A percentile compares a stretch with the other conserved stretches of the same genome.
Conservation (phyloP, 2,797 vertebrate species). For the Darevskia nairensis region DNA sequence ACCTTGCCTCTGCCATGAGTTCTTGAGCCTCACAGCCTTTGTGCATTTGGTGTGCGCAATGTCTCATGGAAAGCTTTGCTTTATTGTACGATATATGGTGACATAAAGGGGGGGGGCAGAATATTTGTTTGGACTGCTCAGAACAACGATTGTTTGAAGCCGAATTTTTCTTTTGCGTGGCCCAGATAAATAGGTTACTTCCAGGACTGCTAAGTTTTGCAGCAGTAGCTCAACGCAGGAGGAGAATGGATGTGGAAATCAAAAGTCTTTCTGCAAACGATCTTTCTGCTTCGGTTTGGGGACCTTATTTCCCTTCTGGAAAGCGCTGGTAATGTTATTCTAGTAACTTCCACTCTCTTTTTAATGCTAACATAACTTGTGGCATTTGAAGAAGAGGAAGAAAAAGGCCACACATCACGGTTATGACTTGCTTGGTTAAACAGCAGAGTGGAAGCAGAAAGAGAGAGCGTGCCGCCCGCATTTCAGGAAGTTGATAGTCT, state of each 20-base stretch:
- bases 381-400: neutral
- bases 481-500: neutral
- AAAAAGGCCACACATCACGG: fast-evolving
- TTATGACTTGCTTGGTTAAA: neutral
- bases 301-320: neutral
- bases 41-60: neutral
- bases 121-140: neutral
- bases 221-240: neutral
- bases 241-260: no score
- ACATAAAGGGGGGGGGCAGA: neutral
- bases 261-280: no score
- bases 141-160: neutral
- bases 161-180: neutral
- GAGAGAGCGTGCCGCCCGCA: no score
- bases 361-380: no score
- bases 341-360: neutral
- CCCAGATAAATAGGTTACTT: neutral
- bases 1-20: no score
- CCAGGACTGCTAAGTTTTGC: neutral
- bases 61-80: neutral
- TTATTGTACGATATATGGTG: neutral
- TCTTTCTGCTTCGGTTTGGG: neutral
- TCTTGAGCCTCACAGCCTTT: neutral
- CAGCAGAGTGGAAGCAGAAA: neutral
- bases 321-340: neutral